Base-by-base conservation (phyloP, 2,888 invertebrate species). In the Plagodis dolabraria region DNA sequence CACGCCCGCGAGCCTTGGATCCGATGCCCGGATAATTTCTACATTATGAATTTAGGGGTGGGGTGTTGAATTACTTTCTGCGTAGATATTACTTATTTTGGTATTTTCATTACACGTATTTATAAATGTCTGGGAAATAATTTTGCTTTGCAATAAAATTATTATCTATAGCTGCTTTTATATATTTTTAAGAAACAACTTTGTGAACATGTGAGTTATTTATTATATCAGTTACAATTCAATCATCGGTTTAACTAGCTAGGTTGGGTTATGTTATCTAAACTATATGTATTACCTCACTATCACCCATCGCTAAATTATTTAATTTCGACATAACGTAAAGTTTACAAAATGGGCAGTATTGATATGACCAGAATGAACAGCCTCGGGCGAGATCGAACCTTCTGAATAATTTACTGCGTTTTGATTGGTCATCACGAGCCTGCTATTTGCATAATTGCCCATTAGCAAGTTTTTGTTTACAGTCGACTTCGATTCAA, bases 391-490 rank as follows among this genome's bases (percentile, higher is more conserved):
- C 81, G 71, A 72, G 74, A 76, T 80, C 75, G 77, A 73, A 77
- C 71, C 77, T 70, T 59, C 69, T 83, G 87, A 88, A 90, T 89
- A 84, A 89, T 89, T 89, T 84, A 89, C 82, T 82, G 82, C 83
- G 79, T 85, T 89, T 88, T 86, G 88, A 89, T 88, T 86, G 87
- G 83, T 87, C 85, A 85, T 85, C 83, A 76, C 79, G 78, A 77
- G 74, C 71, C 68, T 65, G 70, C 53, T 75, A 89, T 91, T 87
- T 87, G 80, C 88, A 89, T 89, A 90, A 89, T 88, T 84, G 85
- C 71, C 86, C 83, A 87, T 87, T 87, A 85, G 83, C 82, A 83
- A 85, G 85, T 87, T 89, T 88, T 90, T 89, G 85, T 87, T 87
- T 86, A 81, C 82, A 74, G 73, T 75, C 76, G 71, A 79, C 76